Evolutionary conservation across 2,888 invertebrate genomes (phyloP).

Genomic region (Calameuta filiformis): DNA sequence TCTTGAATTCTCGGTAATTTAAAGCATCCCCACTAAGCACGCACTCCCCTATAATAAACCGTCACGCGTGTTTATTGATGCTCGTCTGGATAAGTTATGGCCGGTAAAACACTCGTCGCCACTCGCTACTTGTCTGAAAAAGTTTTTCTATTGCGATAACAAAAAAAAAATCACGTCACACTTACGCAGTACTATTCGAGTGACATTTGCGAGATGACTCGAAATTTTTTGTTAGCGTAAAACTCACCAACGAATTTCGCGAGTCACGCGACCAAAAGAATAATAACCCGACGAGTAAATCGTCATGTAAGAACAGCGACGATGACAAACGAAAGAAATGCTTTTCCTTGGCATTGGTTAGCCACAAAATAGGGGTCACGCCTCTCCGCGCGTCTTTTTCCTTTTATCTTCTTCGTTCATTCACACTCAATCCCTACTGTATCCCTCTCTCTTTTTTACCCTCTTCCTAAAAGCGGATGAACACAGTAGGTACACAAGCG

Average conservation of each 20-base stretch:
- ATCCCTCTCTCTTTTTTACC: background rate
- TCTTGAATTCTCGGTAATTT: background rate
- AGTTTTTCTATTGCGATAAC: background rate
- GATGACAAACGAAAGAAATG: constrained; percentile 34
- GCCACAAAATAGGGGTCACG: constrained; percentile 9
- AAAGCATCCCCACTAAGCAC: background rate
- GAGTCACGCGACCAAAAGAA: constrained; percentile 40
- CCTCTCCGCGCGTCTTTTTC: background rate
- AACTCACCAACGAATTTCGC: constrained; percentile 32
- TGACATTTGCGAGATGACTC: background rate
- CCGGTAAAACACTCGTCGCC: constrained; percentile 49
- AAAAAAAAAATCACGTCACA: background rate
- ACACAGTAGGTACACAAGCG: background rate
- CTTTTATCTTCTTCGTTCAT: constrained; percentile 4
- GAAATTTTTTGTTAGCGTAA: background rate
- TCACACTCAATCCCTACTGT: background rate
- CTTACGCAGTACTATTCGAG: background rate
- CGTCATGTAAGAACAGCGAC: constrained; percentile 13
- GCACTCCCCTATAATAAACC: constrained; percentile 8
- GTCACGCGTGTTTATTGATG: constrained; percentile 48
- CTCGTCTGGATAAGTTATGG: constrained; percentile 41
- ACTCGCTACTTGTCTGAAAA: constrained; percentile 34
- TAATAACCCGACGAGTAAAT: constrained; percentile 37
- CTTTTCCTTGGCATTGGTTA: constrained; percentile 41
- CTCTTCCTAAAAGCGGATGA: background rate